Evolutionary conservation across 1,140 invertebrate genomes (phyloP), one percentile per base, ranked within the genome.

Genomic region (Drosophila rufa): DNA sequence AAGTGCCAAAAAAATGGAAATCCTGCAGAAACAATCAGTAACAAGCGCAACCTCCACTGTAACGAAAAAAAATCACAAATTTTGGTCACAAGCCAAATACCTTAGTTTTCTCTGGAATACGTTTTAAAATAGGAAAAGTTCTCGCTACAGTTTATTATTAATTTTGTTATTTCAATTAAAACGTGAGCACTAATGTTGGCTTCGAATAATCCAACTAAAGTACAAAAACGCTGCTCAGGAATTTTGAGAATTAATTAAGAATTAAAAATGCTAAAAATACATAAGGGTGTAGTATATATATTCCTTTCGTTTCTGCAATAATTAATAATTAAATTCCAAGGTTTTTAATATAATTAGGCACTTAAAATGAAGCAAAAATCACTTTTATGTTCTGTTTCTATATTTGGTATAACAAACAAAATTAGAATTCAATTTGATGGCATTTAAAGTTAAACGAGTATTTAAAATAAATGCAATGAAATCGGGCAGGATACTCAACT

Each of bases 1-100:
- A 53, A 57, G 48, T 66, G 76, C 76, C 61, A 84, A 64, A 75
- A 69, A 75, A 30, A 33, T 19, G n/a, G 25, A 81, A 78, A 60
- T 42, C 30, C 50, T 25, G 25, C 48, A 47, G 33, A 58, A 69
- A 56, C 42, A 82, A 51, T 75, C 69, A 36, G 48, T 25, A 19
- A 36, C 62, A 69, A 65, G 36, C 61, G 60, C 42, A 58, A 36
- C 42, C 43, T 22, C 4, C 38, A 48, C 19, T 48, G 17, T 3
- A 42, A 25, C 17, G 36, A 27, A 42, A 62, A 38, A 43, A 33
- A 43, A n/a, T 8, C n/a, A 8, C 11, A 38, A 36, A 36, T 25
- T 36, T 45, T 66, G 62, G 40, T 61, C 9, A 15, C 19, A 1
- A 25, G 62, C 62, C 62, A 66, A 66, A 4, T 25, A 15, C 8